phyloP scores from a whole-genome alignment of 2,888 invertebrate species.

The Eulithis testata region DNA sequence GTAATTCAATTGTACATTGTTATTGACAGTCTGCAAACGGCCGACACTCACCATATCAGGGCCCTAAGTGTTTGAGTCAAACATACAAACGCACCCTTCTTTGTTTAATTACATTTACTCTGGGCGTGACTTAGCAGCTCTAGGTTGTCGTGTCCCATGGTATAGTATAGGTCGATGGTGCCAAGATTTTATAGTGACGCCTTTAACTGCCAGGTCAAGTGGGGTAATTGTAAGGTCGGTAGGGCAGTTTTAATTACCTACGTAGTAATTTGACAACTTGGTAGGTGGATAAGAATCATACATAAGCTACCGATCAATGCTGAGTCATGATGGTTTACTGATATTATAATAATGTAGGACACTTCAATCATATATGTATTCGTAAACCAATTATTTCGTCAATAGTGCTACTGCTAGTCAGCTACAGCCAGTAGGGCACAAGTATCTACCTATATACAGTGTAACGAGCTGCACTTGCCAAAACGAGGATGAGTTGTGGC shows the following conservation, averaged over 20 bases:
- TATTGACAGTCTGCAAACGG: constrained; percentile 19
- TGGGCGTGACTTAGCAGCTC: constrained; percentile 10
- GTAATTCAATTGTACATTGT: not conserved
- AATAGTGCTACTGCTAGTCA: no score
- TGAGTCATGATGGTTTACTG: no score
- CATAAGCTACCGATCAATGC: no score
- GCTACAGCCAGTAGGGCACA: no score
- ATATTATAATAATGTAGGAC: no score
- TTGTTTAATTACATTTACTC: not conserved
- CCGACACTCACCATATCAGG: constrained; percentile 22
- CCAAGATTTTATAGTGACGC: constrained; percentile 9
- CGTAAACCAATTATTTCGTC: no score
- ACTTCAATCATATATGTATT: no score
- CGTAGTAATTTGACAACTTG: not conserved
- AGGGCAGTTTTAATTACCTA: constrained; percentile 15
- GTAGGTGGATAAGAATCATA: no score
- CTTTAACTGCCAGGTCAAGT: constrained; percentile 12
- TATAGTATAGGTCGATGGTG: not conserved
- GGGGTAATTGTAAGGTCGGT: constrained; percentile 8
- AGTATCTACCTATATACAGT: no score
- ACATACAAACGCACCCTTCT: constrained; percentile 14
- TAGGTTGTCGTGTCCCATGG: not conserved
- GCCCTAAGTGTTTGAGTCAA: constrained; percentile 12
- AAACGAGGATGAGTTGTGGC: no score
- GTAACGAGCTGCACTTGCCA: no score